Evolutionary conservation across 2,797 vertebrate genomes (phyloP).

Genomic region (Danio aesculapii): DNA sequence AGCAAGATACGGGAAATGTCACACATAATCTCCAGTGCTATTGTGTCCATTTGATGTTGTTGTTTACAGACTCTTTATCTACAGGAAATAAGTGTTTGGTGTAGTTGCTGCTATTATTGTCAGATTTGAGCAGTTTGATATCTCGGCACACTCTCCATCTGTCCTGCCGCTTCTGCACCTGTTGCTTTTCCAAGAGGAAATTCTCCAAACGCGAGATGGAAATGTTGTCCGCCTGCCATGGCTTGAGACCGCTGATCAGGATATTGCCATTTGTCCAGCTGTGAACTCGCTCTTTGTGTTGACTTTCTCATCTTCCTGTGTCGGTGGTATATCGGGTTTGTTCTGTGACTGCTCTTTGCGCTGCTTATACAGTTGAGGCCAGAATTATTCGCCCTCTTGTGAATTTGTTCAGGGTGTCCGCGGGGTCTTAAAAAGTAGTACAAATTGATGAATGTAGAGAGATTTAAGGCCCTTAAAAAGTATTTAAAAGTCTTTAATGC

Average conservation of each 20-base stretch:
- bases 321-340: not conserved
- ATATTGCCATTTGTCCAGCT: constrained; percentile 11
- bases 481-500: too few species aligned
- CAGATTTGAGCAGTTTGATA: not conserved
- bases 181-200: constrained; percentile 2
- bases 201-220: not conserved
- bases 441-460: too few species aligned
- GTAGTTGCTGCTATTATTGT: not conserved
- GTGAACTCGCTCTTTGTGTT: constrained; percentile 35
- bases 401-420: too few species aligned
- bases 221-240: not conserved
- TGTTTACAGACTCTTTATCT: constrained; percentile 14
- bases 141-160: not conserved
- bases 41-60: not conserved
- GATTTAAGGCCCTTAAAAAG: too few species aligned
- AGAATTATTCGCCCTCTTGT: too few species aligned
- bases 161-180: not conserved
- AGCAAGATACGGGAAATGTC: not conserved
- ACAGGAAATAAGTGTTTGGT: not conserved
- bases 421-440: too few species aligned
- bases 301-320: constrained; percentile 20
- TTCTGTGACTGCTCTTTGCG: not conserved
- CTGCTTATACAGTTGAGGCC: too few species aligned
- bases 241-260: constrained; percentile 1
- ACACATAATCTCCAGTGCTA: not conserved